Percentiles rank a stretch among this genome's conserved stretches.
phyloP scores from a whole-genome alignment of 2,113 vertebrate species.

The Hippocampus abdominalis region DNA sequence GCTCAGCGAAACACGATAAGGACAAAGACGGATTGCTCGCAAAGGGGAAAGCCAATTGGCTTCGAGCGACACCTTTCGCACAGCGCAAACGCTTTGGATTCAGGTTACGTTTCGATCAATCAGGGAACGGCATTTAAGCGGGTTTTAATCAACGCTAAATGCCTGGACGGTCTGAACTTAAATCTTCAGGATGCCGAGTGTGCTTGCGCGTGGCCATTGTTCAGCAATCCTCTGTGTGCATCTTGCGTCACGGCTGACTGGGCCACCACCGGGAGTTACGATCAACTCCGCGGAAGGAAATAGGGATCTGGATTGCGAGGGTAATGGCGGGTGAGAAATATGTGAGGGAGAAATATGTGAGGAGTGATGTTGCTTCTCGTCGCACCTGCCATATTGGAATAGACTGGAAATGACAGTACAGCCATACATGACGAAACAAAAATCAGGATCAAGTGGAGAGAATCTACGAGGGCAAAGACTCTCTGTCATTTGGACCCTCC shows the following conservation, averaged over 20 bases:
- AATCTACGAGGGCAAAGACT: too few relatives aligned
- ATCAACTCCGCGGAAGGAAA: constrained; percentile 18
- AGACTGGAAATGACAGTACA: too few relatives aligned
- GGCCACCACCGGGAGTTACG: constrained; percentile 36
- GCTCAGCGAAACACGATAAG: constrained; percentile 3
- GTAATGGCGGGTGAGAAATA: not conserved
- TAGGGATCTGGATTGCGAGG: constrained; percentile 12
- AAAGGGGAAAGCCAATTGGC: constrained; percentile 39
- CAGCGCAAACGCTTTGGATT: constrained; percentile 13
- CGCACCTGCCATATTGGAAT: not conserved
- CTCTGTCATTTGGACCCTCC: too few relatives aligned
- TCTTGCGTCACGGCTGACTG: constrained; percentile 12
- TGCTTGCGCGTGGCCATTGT: not conserved
- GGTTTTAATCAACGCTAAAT: constrained; percentile 9
- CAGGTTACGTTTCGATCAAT: constrained; percentile 31
- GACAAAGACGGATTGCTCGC: constrained; percentile 15
- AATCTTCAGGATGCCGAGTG: constrained; percentile 3
- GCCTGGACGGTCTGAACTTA: constrained; percentile 5
- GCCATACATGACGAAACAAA: too few relatives aligned
- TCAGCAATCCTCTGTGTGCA: not conserved
- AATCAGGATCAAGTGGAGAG: too few relatives aligned
- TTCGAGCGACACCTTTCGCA: constrained; percentile 20
- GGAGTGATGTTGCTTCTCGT: constrained; percentile 33
- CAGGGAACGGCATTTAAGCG: constrained; percentile 18
- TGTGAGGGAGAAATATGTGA: constrained; percentile 32